Percentiles rank a stretch among this genome's conserved stretches.
Evolutionary conservation across 1,140 invertebrate genomes (phyloP).

Genomic region (Caerostris darwini): DNA sequence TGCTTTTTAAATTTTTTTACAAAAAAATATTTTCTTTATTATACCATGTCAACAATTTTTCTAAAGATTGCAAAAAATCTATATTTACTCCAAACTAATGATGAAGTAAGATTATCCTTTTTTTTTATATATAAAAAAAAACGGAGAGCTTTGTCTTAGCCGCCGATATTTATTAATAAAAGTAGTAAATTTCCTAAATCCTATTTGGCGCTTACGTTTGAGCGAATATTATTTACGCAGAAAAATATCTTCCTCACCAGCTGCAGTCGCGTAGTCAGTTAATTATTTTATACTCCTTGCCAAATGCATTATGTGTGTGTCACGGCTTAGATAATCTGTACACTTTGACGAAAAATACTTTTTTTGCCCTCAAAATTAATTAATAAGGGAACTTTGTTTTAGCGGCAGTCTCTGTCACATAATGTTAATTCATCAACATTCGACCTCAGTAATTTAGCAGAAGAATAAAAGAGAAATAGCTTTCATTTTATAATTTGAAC

Average conservation of each 20-base stretch:
- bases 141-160: not conserved
- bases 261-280: not conserved
- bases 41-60: no score
- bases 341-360: not conserved
- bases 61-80: no score
- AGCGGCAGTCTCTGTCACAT: not conserved
- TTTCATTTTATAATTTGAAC: no score
- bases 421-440: slow-evolving; percentile 20
- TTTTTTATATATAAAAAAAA: not conserved
- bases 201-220: not conserved
- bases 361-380: slow-evolving; percentile 11
- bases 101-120: not conserved
- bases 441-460: not conserved
- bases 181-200: not conserved
- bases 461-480: not conserved
- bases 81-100: not conserved
- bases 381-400: slow-evolving; percentile 3
- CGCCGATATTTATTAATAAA: not conserved
- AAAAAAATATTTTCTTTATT: no score
- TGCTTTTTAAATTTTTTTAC: no score
- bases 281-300: slow-evolving; percentile 20
- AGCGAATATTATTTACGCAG: not conserved
- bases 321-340: not conserved
- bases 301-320: not conserved
- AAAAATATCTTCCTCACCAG: not conserved